Conservation (phyloP, 2,797 vertebrate genomes). For the Gymnoscopelus braueri region DNA sequence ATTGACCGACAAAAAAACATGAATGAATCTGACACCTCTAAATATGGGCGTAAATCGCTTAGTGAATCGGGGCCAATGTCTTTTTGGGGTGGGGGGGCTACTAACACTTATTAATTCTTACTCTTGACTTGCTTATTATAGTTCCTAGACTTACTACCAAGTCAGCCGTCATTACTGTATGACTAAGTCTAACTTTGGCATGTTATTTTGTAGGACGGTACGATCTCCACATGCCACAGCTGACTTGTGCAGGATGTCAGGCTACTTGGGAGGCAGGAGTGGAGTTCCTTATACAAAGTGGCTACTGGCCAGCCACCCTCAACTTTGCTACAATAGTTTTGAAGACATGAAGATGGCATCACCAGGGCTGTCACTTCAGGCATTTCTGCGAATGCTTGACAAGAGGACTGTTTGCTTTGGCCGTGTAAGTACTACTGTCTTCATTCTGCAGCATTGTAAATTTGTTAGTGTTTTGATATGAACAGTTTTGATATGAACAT, state of each 20-base stretch:
- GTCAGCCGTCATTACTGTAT: no score
- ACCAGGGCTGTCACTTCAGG: constrained; percentile 20
- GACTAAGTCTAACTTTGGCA: no score
- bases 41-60: no score
- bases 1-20: no score
- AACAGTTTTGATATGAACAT: no score
- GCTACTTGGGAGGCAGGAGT: constrained; percentile 14
- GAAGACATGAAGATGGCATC: constrained; percentile 30
- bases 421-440: neutral
- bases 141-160: no score
- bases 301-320: constrained; percentile 10
- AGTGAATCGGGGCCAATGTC: no score
- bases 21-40: no score
- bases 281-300: neutral
- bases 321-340: constrained; percentile 10
- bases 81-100: no score
- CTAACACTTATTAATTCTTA: no score
- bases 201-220: constrained; percentile 14
- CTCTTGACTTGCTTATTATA: no score
- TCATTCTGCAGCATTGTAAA: neutral
- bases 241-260: constrained; percentile 11
- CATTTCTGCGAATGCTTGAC: constrained; percentile 14
- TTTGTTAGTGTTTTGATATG: no score
- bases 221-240: constrained; percentile 15
- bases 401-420: constrained; percentile 4